Evolutionary conservation across 2,113 vertebrate species (phyloP).

Genomic region (Menidia beryllina): DNA sequence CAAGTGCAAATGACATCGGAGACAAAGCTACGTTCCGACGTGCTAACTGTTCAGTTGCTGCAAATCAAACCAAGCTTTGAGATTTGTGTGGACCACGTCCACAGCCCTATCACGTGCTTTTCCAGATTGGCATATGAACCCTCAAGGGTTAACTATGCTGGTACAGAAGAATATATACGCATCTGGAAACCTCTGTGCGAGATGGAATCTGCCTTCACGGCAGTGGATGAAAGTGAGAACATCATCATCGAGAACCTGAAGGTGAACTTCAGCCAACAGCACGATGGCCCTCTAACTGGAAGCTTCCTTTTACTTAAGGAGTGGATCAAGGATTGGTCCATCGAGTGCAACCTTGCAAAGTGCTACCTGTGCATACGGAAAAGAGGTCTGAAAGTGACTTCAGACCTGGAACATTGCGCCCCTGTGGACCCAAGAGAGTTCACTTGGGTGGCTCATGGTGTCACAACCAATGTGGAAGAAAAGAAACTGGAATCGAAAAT

Average conservation of each 20-base stretch:
- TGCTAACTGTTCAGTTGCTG: constrained; percentile 85
- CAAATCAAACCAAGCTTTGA: constrained; percentile 80
- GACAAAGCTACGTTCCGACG: constrained; percentile 70
- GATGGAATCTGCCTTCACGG: constrained; percentile 84
- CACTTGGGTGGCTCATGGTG: constrained; percentile 91
- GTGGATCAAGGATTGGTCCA: constrained; percentile 71
- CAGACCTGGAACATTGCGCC: constrained; percentile 1
- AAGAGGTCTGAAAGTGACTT: constrained; percentile 64
- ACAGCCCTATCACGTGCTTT: constrained; percentile 84
- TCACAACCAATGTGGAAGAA: constrained; percentile 55
- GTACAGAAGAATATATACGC: constrained; percentile 65
- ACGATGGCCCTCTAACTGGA: constrained; percentile 69
- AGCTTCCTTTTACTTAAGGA: constrained; percentile 68
- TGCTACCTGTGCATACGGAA: constrained; percentile 90
- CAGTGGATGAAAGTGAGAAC: constrained; percentile 82
- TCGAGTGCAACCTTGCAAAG: constrained; percentile 78
- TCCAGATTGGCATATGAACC: constrained; percentile 40
- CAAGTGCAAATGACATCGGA: constrained; percentile 83
- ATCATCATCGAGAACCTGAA: constrained; percentile 82
- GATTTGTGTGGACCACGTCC: constrained; percentile 87
- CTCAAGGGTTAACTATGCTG: constrained; percentile 49
- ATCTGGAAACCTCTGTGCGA: constrained; percentile 86
- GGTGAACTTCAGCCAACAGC: constrained; percentile 74
- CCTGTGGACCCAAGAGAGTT: constrained; percentile 79
- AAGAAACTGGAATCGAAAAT: background rate